Evolutionary conservation across 2,797 vertebrate genomes (phyloP).

Genomic region (Premnoplex brunnescens): DNA sequence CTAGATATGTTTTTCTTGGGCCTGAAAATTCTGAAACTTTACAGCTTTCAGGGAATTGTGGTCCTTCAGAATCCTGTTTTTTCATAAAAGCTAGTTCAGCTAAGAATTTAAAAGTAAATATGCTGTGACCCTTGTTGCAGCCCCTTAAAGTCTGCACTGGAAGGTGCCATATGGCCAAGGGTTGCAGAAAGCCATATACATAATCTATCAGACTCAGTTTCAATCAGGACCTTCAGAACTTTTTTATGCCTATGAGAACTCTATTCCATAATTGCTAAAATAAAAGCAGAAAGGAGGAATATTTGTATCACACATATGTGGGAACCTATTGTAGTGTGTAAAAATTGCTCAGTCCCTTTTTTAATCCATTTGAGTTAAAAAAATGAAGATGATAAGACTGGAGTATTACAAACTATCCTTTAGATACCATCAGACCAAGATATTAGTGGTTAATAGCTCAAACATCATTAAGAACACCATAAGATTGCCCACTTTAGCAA

Average conservation of each 20-base stretch:
- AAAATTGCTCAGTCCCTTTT: background rate
- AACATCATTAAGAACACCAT: background rate
- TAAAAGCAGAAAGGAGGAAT: background rate
- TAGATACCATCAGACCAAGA: background rate
- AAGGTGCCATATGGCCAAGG: background rate
- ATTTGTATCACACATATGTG: background rate
- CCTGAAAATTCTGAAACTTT: background rate
- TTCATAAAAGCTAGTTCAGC: background rate
- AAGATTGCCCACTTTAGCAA: background rate
- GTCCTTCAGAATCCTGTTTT: background rate
- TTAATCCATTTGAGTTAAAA: background rate
- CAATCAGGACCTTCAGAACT: background rate
- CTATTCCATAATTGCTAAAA: background rate
- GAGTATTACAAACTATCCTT: background rate
- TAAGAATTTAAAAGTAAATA: background rate
- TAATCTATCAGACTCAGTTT: background rate
- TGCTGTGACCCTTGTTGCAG: fast-evolving
- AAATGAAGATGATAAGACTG: background rate
- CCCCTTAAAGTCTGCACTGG: background rate
- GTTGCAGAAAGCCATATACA: background rate
- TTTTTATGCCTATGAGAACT: background rate
- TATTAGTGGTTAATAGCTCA: background rate
- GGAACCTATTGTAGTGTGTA: background rate
- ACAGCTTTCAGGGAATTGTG: background rate
- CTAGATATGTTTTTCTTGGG: background rate